These are phyloP conservation scores for Lontra canadensis DNA, from an alignment of 2,113 vertebrate genomes.

Conservation along the genomic window DNA sequence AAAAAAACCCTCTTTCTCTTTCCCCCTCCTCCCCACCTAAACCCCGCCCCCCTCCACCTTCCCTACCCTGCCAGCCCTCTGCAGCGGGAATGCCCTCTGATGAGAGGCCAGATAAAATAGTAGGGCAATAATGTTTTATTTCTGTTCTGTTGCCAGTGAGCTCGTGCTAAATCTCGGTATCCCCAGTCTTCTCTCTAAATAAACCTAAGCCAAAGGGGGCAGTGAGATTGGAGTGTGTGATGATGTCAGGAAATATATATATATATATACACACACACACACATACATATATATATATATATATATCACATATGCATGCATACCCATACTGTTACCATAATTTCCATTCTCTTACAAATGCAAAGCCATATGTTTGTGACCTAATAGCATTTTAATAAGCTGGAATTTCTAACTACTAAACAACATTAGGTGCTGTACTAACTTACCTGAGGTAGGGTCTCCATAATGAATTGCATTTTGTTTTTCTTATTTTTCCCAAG, in stretches of 20 bases:
- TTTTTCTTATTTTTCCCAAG: conserved; percentile 16
- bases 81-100: not conserved
- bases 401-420: conserved; percentile 52
- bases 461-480: not conserved
- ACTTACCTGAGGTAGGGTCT: not conserved
- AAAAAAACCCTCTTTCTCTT: not conserved
- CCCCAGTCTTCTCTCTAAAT: not conserved
- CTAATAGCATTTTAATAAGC: conserved; percentile 76
- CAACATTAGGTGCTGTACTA: conserved; percentile 29
- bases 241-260: not conserved
- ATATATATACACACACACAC: accelerated
- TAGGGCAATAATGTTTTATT: conserved; percentile 71
- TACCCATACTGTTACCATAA: not conserved
- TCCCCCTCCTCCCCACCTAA: not conserved
- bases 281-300: not conserved
- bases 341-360: not conserved
- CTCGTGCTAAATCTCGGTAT: not conserved
- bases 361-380: not conserved
- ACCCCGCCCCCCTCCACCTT: not conserved
- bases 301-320: not conserved
- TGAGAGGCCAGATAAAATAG: conserved; percentile 18
- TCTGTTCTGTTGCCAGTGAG: conserved; percentile 38
- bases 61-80: accelerated
- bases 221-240: not conserved
- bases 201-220: not conserved